phyloP scores from a whole-genome alignment of 2,113 vertebrate genomes.

The Anguilla rostrata region DNA sequence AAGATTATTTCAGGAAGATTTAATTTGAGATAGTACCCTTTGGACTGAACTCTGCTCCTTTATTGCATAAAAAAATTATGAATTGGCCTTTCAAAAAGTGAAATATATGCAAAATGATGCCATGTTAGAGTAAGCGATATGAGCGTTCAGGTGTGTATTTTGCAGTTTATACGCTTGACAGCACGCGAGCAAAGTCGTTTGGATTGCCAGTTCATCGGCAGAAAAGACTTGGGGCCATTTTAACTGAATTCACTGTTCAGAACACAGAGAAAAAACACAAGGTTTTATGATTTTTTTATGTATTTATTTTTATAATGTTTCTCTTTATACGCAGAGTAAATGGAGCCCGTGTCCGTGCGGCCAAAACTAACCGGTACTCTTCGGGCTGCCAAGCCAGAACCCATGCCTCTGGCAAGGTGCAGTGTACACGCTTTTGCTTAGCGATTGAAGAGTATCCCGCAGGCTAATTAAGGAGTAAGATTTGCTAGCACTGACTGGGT shows the following conservation, averaged over 20 bases:
- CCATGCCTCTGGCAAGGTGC: background rate
- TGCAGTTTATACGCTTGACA: background rate
- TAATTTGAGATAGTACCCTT: constrained; percentile 5
- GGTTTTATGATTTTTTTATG: background rate
- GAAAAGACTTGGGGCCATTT: background rate
- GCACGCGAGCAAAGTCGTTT: background rate
- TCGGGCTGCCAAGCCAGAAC: background rate
- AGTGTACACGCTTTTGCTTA: background rate
- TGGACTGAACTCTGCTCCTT: background rate
- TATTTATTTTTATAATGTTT: background rate
- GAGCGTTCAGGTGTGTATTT: background rate
- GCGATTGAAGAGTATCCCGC: too few species aligned
- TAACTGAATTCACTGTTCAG: background rate
- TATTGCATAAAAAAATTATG: background rate
- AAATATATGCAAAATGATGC: background rate
- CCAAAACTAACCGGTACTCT: background rate
- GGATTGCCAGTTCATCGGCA: background rate
- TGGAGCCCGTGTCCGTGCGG: background rate
- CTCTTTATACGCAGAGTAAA: background rate
- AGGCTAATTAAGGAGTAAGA: background rate
- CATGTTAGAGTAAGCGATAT: background rate
- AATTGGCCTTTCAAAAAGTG: background rate
- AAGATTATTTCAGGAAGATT: constrained; percentile 18
- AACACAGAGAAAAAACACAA: background rate
- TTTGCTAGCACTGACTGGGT: background rate